Conservation (phyloP, 1,140 invertebrate species). For the Holcopasites calliopsidis region DNA sequence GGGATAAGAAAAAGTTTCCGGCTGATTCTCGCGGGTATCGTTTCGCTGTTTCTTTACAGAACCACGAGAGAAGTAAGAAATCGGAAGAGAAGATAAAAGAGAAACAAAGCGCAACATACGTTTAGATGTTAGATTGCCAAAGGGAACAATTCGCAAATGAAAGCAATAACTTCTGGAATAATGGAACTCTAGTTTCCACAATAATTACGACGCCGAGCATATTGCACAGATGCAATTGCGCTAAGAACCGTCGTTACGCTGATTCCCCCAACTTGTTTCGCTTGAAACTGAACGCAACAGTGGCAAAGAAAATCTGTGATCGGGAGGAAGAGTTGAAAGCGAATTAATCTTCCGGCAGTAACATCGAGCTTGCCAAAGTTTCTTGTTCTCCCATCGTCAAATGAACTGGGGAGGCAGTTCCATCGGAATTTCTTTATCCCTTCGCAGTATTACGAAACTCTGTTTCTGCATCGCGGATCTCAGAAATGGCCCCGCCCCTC, state of each 20-base stretch:
- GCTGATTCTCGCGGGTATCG: conserved; percentile 2
- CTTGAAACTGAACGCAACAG: too few relatives aligned
- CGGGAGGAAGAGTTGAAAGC: not conserved
- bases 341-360: conserved; percentile 22
- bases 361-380: conserved; percentile 2
- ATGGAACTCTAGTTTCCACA: too few relatives aligned
- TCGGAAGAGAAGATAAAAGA: not conserved
- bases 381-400: not conserved
- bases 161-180: too few relatives aligned
- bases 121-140: too few relatives aligned
- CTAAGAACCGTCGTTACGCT: too few relatives aligned
- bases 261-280: too few relatives aligned
- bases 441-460: not conserved
- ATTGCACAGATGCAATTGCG: too few relatives aligned
- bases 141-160: too few relatives aligned
- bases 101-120: too few relatives aligned
- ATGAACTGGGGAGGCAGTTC: not conserved
- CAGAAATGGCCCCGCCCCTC: not conserved
- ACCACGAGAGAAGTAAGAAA: too few relatives aligned
- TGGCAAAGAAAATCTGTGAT: not conserved
- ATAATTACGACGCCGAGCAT: too few relatives aligned
- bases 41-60: not conserved
- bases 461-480: not conserved
- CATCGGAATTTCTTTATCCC: not conserved
- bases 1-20: conserved; percentile 13